These are phyloP conservation scores for Sitobion miscanthi DNA, from an alignment of 1,140 invertebrate species.

Conservation along the genomic window DNA sequence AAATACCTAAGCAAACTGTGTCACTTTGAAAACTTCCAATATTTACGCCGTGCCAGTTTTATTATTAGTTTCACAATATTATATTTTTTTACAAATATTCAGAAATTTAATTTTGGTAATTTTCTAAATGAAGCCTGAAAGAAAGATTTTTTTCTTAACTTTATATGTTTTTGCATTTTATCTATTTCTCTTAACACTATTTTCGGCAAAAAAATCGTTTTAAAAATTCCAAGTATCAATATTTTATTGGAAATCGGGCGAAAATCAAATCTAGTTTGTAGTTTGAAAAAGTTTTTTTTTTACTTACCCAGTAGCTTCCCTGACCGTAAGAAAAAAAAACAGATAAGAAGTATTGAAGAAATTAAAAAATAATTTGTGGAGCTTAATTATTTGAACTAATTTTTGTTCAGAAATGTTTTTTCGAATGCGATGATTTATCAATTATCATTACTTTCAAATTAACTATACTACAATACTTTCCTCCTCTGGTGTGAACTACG, in stretches of 20 bases:
- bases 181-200: neutral
- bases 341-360: neutral
- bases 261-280: neutral
- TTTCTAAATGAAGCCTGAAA: neutral
- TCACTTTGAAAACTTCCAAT: neutral
- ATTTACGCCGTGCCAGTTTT: neutral
- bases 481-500: neutral
- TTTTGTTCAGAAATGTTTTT: neutral
- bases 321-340: neutral
- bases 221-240: neutral
- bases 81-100: neutral
- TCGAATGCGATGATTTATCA: neutral
- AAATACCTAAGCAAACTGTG: neutral
- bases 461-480: neutral
- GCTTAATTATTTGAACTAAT: neutral
- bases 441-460: neutral
- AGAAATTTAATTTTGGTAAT: neutral
- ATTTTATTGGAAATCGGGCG: neutral
- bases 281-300: neutral
- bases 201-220: neutral
- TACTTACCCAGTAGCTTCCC: neutral
- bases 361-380: neutral
- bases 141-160: neutral
- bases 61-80: neutral
- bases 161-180: neutral